Evolutionary conservation across 2,888 invertebrate species (phyloP), one percentile per base, ranked within the genome.

Genomic region (Eupithecia insigniata): DNA sequence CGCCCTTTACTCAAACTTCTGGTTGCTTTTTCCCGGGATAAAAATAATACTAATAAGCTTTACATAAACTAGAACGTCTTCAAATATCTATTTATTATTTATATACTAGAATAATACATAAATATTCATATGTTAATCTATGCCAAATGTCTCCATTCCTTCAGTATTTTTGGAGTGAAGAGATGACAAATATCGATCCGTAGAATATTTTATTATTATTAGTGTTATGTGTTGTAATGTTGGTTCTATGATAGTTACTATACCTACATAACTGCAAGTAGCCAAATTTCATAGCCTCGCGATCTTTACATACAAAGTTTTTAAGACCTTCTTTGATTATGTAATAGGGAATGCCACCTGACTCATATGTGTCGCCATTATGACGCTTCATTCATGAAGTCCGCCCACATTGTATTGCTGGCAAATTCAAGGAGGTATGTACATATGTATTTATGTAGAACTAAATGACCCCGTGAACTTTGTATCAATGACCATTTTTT

Each of bases 341-440:
- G 88, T 90, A 89, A 92, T 83, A 76, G 90, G 92, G 84, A 90
- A 84, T 90, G 89, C 90, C 92, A 80, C 77, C 80, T 89, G 85
- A 85, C 79, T 86, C 85, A 85, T 51, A 34, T 77, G 83, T 83
- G 85, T 85, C 26, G 85, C 85, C 84, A 85, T 79, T 79, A 80
- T 79, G 55, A 78, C 83, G 82, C 83, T 79, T 85, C 85, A 85
- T 87, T 85, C 84, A 86, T 84, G 79, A 77, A 74, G 65, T 79
- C 76, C 77, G 77, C 79, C 69, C 70, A 72, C 73, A 71, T 75
- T 61, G 36, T 55, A 51, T 58, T 60, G 28, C 18, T 60, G 28
- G 28, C 16, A 58, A 58, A 14, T 28, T 58, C 28, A 28, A 6
- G 18, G 43, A 18, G 39, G 18, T 43, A 8, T 30, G 18, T 58